Percentiles rank a stretch among this genome's conserved stretches.
These are phyloP conservation scores for Scaptomyza hsui DNA, from an alignment of 1,140 invertebrate species.

Conservation along the genomic window DNA sequence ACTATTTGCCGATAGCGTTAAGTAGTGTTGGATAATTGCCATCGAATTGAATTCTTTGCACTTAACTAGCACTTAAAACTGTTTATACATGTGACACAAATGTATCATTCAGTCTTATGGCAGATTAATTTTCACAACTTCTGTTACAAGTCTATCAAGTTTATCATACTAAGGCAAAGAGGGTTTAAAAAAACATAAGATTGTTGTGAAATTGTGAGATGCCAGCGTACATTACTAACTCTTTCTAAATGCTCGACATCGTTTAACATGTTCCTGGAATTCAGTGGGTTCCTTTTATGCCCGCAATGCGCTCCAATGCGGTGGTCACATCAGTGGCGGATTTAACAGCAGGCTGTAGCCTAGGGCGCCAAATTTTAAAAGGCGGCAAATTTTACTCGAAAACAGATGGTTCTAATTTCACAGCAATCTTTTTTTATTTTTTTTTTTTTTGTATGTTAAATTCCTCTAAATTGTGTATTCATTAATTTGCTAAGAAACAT, in stretches of 20 bases:
- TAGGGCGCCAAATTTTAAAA: too few relatives aligned
- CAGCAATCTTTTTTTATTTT: too few relatives aligned
- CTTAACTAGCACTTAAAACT: neutral
- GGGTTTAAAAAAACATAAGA: neutral
- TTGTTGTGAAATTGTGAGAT: neutral
- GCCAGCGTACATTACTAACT: slow-evolving; percentile 16
- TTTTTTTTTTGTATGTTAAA: too few relatives aligned
- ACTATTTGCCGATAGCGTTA: slow-evolving; percentile 12
- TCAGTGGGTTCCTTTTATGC: slow-evolving; percentile 71
- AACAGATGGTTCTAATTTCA: too few relatives aligned
- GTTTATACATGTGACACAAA: neutral
- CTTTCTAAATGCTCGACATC: slow-evolving; percentile 70
- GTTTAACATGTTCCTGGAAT: slow-evolving; percentile 82
- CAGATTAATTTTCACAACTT: too few relatives aligned
- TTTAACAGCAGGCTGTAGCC: too few relatives aligned
- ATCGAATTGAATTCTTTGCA: neutral
- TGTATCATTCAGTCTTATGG: too few relatives aligned
- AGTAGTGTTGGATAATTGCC: slow-evolving; percentile 34
- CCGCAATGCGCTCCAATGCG: slow-evolving; percentile 40
- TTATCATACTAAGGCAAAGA: neutral
- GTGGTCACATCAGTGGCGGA: slow-evolving; percentile 39
- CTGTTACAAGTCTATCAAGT: slow-evolving; percentile 20
- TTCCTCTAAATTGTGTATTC: too few relatives aligned
- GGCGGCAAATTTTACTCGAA: too few relatives aligned
- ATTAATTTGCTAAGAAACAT: too few relatives aligned